Conservation (phyloP, 2,113 vertebrate species). For the Centropus unirufus region DNA sequence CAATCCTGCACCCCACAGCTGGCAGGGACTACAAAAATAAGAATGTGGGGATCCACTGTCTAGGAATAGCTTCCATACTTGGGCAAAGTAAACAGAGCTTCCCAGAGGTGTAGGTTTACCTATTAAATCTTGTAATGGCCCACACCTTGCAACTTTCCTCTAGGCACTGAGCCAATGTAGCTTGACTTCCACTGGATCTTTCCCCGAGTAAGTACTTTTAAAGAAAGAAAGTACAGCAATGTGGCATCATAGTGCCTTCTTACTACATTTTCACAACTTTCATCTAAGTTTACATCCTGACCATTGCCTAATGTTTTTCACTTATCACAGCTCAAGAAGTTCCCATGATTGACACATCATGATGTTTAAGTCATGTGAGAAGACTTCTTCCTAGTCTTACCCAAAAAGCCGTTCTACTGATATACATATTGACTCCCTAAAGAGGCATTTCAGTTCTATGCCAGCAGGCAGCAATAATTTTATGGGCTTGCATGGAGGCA, state of each 20-base stretch:
- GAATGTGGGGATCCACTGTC: fast-evolving
- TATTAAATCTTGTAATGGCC: neutral
- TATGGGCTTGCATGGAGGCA: neutral
- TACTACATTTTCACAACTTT: neutral
- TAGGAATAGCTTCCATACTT: neutral
- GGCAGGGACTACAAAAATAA: neutral
- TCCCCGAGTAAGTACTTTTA: neutral
- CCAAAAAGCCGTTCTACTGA: neutral
- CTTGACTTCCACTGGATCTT: neutral
- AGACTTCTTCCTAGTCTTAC: neutral
- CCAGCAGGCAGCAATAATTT: neutral
- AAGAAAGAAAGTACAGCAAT: neutral
- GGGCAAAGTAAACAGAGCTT: neutral
- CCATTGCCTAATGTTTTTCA: neutral
- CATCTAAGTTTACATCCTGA: neutral
- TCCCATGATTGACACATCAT: neutral
- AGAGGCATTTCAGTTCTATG: neutral
- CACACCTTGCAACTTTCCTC: neutral
- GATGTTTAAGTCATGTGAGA: neutral
- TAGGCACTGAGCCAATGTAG: neutral
- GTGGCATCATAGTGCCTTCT: neutral
- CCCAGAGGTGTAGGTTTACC: neutral
- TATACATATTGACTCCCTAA: neutral
- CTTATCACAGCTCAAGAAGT: neutral
- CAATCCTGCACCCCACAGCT: neutral